A percentile compares a stretch with the other conserved stretches of the same genome.
phyloP scores from a whole-genome alignment of 2,797 vertebrate species.

The Pseudocheirus occidentalis region DNA sequence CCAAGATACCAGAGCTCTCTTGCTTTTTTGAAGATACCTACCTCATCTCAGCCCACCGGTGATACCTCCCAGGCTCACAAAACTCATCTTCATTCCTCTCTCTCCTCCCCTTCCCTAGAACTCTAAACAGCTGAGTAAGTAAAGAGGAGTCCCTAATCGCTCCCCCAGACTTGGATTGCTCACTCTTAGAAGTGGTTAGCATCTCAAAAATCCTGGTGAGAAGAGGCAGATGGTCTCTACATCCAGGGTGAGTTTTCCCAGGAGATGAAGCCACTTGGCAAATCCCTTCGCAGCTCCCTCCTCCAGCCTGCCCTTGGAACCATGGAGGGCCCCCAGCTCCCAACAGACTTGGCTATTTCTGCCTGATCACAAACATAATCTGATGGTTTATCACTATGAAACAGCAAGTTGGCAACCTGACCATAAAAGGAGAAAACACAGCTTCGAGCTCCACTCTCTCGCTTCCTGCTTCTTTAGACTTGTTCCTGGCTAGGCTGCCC shows the following conservation, averaged over 20 bases:
- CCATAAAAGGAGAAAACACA: slow-evolving; percentile 86
- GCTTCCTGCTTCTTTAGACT: slow-evolving; percentile 68
- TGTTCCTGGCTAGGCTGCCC: slow-evolving; percentile 64
- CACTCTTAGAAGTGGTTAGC: slow-evolving; percentile 1
- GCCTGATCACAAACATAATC: slow-evolving; percentile 81
- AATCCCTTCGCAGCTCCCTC: neutral
- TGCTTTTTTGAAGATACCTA: neutral
- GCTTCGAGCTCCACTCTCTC: slow-evolving; percentile 58
- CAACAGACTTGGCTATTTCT: slow-evolving; percentile 76
- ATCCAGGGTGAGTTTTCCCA: neutral
- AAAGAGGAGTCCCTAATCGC: neutral
- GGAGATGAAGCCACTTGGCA: neutral
- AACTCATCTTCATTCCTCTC: neutral
- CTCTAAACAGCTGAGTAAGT: neutral
- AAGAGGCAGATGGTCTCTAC: neutral
- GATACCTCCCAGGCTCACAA: rapidly evolving
- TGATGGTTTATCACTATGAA: slow-evolving; percentile 78
- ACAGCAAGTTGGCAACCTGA: slow-evolving; percentile 76
- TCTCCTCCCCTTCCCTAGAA: neutral
- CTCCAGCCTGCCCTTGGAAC: slow-evolving; percentile 11
- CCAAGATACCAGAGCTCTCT: neutral
- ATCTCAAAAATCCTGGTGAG: neutral
- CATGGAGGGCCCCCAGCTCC: slow-evolving; percentile 52
- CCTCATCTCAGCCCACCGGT: neutral
- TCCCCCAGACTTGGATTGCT: neutral